A percentile compares a stretch with the other conserved stretches of the same genome.
phyloP scores from a whole-genome alignment of 2,888 invertebrate species.

The Heliconius cydno region DNA sequence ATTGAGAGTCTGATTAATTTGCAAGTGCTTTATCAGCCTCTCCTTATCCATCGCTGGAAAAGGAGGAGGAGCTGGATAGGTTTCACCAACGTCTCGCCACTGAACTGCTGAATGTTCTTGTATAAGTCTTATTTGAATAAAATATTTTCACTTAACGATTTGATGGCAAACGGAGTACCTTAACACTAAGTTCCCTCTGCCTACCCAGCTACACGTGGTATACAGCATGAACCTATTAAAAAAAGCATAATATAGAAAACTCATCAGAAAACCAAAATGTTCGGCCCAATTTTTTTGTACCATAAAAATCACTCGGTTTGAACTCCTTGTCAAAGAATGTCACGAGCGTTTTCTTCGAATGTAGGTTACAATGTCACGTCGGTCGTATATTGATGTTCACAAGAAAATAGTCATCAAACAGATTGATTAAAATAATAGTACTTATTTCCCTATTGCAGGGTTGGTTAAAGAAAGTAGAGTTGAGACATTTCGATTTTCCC shows the following conservation, averaged over 20 bases:
- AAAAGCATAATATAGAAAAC: not conserved
- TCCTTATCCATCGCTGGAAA: no score
- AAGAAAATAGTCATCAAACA: not conserved
- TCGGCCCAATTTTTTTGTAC: constrained; percentile 22
- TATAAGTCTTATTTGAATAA: no score
- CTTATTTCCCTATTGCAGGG: not conserved
- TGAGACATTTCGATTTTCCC: not conserved
- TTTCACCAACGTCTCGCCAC: no score
- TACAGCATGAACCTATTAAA: not conserved
- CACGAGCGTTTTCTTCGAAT: constrained; percentile 41
- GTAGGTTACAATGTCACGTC: constrained; percentile 44
- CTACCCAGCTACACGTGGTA: not conserved
- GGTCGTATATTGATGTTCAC: constrained; percentile 17
- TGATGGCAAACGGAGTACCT: no score
- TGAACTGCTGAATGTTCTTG: no score
- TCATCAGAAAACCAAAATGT: not conserved
- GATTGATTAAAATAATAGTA: not conserved
- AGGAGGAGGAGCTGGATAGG: no score
- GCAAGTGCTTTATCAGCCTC: no score
- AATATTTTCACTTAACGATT: no score
- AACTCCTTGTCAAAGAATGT: constrained; percentile 36
- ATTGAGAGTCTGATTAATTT: no score
- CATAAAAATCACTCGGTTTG: constrained; percentile 32
- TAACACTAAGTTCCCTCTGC: no score
- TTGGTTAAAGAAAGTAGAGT: not conserved